A percentile compares a stretch with the other conserved stretches of the same genome.
These are phyloP conservation scores for Leptinotarsa texana DNA, from an alignment of 1,140 invertebrate genomes.

Conservation along the genomic window DNA sequence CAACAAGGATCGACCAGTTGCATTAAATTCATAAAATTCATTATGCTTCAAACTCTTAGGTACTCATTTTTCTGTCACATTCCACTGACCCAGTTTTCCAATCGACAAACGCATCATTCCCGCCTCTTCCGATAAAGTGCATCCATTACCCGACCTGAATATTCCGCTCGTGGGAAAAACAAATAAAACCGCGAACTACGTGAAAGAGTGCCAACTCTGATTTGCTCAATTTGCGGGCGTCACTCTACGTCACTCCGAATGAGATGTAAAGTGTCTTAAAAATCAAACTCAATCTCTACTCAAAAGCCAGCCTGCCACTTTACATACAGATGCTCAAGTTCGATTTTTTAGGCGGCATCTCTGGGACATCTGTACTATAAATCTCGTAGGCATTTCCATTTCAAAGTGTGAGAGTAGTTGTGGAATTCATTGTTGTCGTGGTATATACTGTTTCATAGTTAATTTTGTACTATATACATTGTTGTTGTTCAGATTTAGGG, in stretches of 20 bases:
- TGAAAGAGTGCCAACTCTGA: constrained; percentile 48
- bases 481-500: no score
- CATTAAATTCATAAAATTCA: no score
- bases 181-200: not conserved
- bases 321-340: constrained; percentile 44
- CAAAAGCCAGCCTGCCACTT: constrained; percentile 44
- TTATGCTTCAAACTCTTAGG: no score
- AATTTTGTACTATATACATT: no score
- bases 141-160: not conserved
- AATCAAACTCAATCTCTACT: constrained; percentile 54
- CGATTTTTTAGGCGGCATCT: constrained; percentile 33
- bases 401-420: constrained; percentile 10
- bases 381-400: constrained; percentile 18
- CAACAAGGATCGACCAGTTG: no score
- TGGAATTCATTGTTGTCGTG: not conserved
- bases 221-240: constrained; percentile 55
- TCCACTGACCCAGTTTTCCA: no score
- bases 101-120: no score
- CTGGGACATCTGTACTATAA: not conserved
- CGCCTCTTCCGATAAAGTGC: not conserved
- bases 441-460: no score
- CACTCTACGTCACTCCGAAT: constrained; percentile 53
- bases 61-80: no score
- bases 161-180: not conserved
- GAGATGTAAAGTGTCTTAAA: constrained; percentile 55